Evolutionary conservation across 1,140 invertebrate genomes (phyloP).

Genomic region (Platorchestia sp.): DNA sequence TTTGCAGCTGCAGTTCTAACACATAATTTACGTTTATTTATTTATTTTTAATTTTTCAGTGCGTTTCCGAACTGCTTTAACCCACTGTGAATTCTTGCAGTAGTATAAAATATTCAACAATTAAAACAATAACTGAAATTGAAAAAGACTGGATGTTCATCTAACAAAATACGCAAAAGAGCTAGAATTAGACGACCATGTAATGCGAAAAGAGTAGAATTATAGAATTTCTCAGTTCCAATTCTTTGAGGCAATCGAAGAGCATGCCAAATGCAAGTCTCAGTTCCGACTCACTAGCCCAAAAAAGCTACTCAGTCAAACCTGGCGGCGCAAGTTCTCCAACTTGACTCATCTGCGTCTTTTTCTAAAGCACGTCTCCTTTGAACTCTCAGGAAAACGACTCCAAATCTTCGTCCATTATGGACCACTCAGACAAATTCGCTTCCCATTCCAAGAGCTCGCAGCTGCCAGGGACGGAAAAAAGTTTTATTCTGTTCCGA

Average conservation of each 20-base stretch:
- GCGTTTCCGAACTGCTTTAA: too few species aligned
- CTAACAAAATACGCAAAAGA: too few species aligned
- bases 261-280: not conserved
- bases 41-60: too few species aligned
- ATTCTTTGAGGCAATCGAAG: not conserved
- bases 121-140: too few species aligned
- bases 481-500: not conserved
- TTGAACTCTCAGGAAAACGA: not conserved
- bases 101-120: too few species aligned
- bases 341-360: not conserved
- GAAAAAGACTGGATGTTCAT: too few species aligned
- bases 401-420: constrained; percentile 1
- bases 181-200: too few species aligned
- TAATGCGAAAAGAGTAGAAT: too few species aligned
- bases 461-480: not conserved
- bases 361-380: constrained; percentile 7
- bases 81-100: too few species aligned
- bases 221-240: too few species aligned
- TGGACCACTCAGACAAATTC: not conserved
- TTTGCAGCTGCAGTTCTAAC: too few species aligned
- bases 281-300: not conserved
- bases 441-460: not conserved
- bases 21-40: too few species aligned
- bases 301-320: not conserved
- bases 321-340: not conserved